These are phyloP conservation scores for Matsumurasca onukii DNA, from an alignment of 1,140 invertebrate species.

Conservation along the genomic window DNA sequence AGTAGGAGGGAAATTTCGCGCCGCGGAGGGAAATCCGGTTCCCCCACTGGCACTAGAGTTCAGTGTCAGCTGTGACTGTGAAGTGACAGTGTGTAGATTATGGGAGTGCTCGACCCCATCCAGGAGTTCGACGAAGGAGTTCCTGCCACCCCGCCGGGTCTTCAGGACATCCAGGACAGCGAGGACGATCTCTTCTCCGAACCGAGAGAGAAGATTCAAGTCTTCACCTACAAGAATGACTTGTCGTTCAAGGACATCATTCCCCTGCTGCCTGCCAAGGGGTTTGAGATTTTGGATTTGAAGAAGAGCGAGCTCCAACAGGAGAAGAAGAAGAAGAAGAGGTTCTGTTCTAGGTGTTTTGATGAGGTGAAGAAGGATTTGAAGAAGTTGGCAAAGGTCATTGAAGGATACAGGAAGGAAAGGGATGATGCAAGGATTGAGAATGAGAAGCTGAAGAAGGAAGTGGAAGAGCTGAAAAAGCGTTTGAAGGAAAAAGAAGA, in stretches of 20 bases:
- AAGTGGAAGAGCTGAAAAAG: slow-evolving; percentile 11
- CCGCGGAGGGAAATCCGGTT: no score
- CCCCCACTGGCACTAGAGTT: no score
- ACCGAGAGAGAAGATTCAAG: not conserved
- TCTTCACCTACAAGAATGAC: not conserved
- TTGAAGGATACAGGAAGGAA: not conserved
- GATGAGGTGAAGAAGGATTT: slow-evolving; percentile 14
- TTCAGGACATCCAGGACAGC: not conserved
- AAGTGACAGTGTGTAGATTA: no score
- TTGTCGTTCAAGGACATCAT: not conserved
- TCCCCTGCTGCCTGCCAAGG: not conserved
- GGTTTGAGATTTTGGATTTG: not conserved
- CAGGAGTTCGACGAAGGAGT: not conserved
- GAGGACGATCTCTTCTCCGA: slow-evolving; percentile 10
- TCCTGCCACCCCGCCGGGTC: not conserved
- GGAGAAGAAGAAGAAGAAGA: not conserved
- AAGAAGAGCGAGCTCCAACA: not conserved
- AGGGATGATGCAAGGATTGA: slow-evolving; percentile 5
- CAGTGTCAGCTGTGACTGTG: no score
- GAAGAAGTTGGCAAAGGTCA: not conserved
- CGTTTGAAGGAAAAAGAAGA: slow-evolving; percentile 9
- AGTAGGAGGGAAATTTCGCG: no score
- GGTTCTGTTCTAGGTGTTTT: not conserved
- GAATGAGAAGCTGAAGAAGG: slow-evolving; percentile 1
- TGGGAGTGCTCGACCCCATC: not conserved